A percentile compares a stretch with the other conserved stretches of the same genome.
Conservation (phyloP, 1,140 invertebrate species). For the Drosophila sucinea region DNA sequence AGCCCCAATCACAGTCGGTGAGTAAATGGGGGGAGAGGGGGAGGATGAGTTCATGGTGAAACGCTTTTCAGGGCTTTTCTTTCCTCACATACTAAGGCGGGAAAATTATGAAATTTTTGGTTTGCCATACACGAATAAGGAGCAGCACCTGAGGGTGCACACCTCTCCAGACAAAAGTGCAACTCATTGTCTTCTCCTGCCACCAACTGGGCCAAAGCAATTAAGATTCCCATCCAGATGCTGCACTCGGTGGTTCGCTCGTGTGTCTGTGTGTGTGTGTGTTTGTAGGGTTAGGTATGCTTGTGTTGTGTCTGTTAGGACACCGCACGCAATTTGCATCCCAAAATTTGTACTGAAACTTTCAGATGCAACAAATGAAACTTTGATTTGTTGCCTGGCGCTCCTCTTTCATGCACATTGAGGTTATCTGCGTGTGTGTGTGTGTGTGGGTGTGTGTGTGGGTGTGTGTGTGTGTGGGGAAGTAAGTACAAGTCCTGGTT, state of each 20-base stretch:
- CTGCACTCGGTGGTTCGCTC: neutral
- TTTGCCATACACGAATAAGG: neutral
- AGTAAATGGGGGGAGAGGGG: neutral
- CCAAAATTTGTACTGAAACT: slow-evolving; percentile 53
- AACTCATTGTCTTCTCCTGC: slow-evolving; percentile 33
- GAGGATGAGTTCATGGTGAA: slow-evolving; percentile 12
- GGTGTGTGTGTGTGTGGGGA: neutral
- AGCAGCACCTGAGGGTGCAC: neutral
- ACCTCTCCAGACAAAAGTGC: slow-evolving; percentile 10
- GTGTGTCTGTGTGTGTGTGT: slow-evolving; percentile 11
- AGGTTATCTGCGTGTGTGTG: slow-evolving; percentile 32
- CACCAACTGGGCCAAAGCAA: slow-evolving; percentile 43
- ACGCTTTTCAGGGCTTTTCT: neutral
- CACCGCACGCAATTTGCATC: slow-evolving; percentile 53
- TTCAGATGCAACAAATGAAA: slow-evolving; percentile 63
- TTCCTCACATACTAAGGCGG: neutral
- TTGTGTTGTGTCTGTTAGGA: slow-evolving; percentile 21
- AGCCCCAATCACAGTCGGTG: neutral
- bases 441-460: slow-evolving; percentile 4
- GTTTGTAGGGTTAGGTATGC: neutral
- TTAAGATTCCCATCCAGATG: slow-evolving; percentile 52
- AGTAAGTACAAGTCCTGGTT: slow-evolving; percentile 12
- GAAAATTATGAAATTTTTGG: slow-evolving; percentile 10
- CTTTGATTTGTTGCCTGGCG: slow-evolving; percentile 57
- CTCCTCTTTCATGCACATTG: slow-evolving; percentile 55